Percentiles rank a stretch among this genome's conserved stretches.
These are phyloP conservation scores for Apantesis nais DNA, from an alignment of 2,888 invertebrate genomes.

Conservation along the genomic window DNA sequence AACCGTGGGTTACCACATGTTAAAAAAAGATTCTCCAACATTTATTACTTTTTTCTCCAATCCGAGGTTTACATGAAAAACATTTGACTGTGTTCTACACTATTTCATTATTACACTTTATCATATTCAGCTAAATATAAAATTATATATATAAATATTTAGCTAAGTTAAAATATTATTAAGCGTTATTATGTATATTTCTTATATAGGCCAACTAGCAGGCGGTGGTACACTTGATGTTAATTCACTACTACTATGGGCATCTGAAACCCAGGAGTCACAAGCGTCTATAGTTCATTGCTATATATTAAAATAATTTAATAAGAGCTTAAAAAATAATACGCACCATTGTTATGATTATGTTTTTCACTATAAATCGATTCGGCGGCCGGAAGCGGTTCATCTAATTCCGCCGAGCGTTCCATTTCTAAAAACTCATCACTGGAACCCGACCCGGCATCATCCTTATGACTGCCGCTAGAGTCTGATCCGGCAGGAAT, in stretches of 20 bases:
- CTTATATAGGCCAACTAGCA: no score
- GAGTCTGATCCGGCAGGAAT: constrained; percentile 72
- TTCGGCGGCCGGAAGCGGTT: constrained; percentile 59
- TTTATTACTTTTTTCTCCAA: not conserved
- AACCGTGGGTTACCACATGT: no score
- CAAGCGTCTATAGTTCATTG: no score
- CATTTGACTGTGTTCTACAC: not conserved
- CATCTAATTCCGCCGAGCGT: constrained; percentile 73
- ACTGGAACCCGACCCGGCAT: constrained; percentile 72
- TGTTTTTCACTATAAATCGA: constrained; percentile 63
- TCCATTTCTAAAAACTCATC: constrained; percentile 83
- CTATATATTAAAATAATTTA: not conserved
- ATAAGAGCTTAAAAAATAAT: no score
- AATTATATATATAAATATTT: no score
- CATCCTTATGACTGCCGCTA: constrained; percentile 72
- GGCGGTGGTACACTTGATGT: no score
- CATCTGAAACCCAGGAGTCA: no score
- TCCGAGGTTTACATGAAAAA: not conserved
- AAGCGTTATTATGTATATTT: no score
- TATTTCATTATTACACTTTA: no score
- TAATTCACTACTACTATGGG: no score
- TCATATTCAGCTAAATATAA: not conserved
- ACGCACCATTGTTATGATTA: constrained; percentile 57
- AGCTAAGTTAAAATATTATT: not conserved
- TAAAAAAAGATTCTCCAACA: no score